phyloP scores from a whole-genome alignment of 1,140 invertebrate species.

The Scaptomyza montana region DNA sequence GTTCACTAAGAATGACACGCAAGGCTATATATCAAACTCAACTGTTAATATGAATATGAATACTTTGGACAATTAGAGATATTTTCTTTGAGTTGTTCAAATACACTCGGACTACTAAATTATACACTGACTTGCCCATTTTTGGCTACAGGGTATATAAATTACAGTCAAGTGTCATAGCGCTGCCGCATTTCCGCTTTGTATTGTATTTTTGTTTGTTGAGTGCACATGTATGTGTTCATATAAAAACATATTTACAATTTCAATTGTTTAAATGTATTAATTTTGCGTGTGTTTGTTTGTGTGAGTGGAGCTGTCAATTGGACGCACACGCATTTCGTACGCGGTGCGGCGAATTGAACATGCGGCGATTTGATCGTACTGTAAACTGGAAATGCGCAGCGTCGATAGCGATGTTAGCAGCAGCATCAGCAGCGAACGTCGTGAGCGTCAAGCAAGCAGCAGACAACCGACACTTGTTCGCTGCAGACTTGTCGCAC shows the following conservation, averaged over 20 bases:
- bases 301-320: constrained; percentile 15
- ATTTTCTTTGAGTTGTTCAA: constrained; percentile 1
- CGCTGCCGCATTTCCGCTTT: constrained; percentile 34
- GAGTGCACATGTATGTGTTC: too few species aligned
- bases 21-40: background rate
- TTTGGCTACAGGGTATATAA: constrained; percentile 22
- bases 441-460: constrained; percentile 26
- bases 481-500: constrained; percentile 63
- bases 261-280: constrained; percentile 40
- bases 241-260: constrained; percentile 18
- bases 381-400: constrained; percentile 46
- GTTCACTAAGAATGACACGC: background rate
- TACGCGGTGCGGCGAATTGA: constrained; percentile 39
- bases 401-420: constrained; percentile 1
- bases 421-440: constrained; percentile 7
- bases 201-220: constrained; percentile 26
- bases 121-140: constrained; percentile 12
- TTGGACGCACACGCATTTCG: constrained; percentile 34
- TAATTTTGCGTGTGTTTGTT: background rate
- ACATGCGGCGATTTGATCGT: constrained; percentile 22
- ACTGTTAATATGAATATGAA: background rate
- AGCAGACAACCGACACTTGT: constrained; percentile 70
- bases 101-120: constrained; percentile 13
- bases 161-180: constrained; percentile 19
- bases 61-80: background rate